Evolutionary conservation across 2,888 invertebrate genomes (phyloP), one percentile per base, ranked within the genome.

Genomic region (Hermodice carunculata): DNA sequence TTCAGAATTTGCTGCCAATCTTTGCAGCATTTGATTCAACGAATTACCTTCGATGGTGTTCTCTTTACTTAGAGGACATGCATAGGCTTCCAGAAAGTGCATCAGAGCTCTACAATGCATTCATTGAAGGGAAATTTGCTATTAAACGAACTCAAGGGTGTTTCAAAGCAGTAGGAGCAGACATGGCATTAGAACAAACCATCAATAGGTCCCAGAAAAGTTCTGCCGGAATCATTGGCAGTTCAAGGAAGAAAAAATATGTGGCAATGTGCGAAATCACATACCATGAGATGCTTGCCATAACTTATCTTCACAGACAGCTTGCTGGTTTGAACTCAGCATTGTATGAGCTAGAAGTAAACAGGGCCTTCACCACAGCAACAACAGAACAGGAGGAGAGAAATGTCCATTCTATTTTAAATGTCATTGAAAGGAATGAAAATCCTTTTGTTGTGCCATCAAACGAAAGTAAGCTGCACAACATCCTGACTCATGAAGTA

Each of bases 131-230:
- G 8, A 54, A 54, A 42, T 54, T 54, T 54, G 54, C n/a, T 22
- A 29, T 54, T 6, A 54, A 54, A 29, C 44, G 40, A 31, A 54
- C 54, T 24, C 54, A 3, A 4, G 54, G 54, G n/a, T 6, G n/a
- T 5, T 54, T 54, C 42, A 54, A 54, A 5, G 54, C 54, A 54
- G 54, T 54, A 14, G 54, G 37, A 6, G 54, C 54, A 26, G 54
- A 54, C 34, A 54, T 54, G 44, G 54, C 54, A 19, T n/a, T 54
- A 3, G 54, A 54, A 32, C 54, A 54, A 42, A 54, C 37, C 40
- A 54, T 54, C 34, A 54, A 54, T 37, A 46, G 54, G 8, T 54
- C 54, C 6, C 54, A 54, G 42, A 54, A 54, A n/a, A 54, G 54
- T 54, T 4, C 54, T 22, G 3, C 54, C 34, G 54, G 54, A 14